A percentile compares a stretch with the other conserved stretches of the same genome.
These are phyloP conservation scores for Mus pahari DNA, from an alignment of 2,113 vertebrate species.

Conservation along the genomic window DNA sequence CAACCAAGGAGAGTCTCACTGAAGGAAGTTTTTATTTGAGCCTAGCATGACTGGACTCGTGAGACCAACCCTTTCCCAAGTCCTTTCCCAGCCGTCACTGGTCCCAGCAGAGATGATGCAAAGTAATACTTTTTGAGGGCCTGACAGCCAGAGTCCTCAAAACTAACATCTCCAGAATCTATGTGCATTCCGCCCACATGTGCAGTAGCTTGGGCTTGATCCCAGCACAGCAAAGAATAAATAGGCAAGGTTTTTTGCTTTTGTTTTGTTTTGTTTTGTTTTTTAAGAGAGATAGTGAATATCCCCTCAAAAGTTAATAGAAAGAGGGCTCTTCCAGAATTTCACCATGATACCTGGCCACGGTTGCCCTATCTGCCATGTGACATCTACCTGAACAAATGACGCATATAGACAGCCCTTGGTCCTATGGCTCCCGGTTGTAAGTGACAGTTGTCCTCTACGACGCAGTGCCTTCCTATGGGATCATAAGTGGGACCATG, in stretches of 20 bases:
- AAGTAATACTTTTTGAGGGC: neutral
- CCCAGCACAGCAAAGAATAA: neutral
- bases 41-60: neutral
- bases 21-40: neutral
- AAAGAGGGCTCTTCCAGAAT: neutral
- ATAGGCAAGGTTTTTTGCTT: neutral
- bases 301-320: neutral
- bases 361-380: rapidly evolving
- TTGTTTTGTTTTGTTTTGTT: neutral
- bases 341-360: neutral
- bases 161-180: neutral
- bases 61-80: neutral
- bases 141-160: neutral
- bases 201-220: neutral
- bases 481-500: neutral
- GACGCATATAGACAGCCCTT: rapidly evolving
- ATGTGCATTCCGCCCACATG: neutral
- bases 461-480: neutral
- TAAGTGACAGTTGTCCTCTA: no score
- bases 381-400: no score
- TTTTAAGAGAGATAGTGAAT: neutral
- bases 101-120: neutral
- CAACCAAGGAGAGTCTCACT: neutral
- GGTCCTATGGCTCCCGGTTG: neutral
- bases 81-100: neutral